A percentile compares a stretch with the other conserved stretches of the same genome.
Evolutionary conservation across 2,797 vertebrate species (phyloP).

Genomic region (Agapornis canus): DNA sequence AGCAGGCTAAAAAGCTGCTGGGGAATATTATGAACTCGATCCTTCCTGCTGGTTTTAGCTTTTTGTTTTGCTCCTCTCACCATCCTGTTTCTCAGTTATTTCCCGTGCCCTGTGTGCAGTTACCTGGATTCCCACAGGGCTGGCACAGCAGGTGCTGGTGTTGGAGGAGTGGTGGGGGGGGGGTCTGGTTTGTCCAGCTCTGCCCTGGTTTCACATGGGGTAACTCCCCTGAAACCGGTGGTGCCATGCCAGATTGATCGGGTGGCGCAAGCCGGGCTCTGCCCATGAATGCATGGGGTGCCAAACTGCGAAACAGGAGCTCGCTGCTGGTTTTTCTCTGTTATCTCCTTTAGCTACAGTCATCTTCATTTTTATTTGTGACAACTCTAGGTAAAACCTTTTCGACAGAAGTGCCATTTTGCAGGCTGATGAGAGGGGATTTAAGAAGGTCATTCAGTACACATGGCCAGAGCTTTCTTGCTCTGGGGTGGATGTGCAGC

Average conservation of each 20-base stretch:
- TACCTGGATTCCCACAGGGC: background rate
- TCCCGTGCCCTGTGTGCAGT: accelerated
- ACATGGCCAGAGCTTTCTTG: background rate
- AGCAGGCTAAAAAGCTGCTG: background rate
- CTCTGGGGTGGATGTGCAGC: background rate
- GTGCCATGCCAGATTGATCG: accelerated
- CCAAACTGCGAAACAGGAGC: accelerated
- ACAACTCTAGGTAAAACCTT: slow-evolving; percentile 24
- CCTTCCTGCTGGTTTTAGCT: background rate
- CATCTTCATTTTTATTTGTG: background rate
- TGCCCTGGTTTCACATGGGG: accelerated
- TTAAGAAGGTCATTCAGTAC: slow-evolving; percentile 40
- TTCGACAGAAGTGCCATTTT: slow-evolving; percentile 47
- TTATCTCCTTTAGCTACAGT: slow-evolving; percentile 2
- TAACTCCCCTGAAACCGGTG: background rate
- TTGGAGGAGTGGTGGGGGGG: background rate
- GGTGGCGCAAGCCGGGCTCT: background rate
- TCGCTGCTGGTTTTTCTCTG: background rate
- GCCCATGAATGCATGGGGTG: background rate
- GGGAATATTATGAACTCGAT: background rate
- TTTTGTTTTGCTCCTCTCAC: background rate
- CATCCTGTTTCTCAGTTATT: background rate
- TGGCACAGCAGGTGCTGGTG: background rate
- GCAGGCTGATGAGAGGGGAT: slow-evolving; percentile 17
- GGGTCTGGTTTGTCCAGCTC: accelerated